A percentile compares a stretch with the other conserved stretches of the same genome.
Conservation (phyloP, 2,797 vertebrate genomes). For the Coregonus sp. region DNA sequence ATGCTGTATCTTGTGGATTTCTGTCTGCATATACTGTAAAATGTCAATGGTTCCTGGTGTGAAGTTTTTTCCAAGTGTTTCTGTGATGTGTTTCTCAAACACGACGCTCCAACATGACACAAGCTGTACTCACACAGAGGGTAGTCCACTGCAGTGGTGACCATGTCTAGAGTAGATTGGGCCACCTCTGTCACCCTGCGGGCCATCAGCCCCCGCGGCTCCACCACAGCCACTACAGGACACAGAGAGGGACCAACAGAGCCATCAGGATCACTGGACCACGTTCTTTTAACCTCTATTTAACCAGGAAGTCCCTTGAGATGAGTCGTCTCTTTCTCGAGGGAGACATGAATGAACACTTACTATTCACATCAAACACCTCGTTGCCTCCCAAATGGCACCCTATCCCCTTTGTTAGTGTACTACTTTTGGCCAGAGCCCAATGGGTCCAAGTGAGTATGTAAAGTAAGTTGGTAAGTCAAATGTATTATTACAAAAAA, state of each 20-base stretch:
- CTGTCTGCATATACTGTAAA: neutral
- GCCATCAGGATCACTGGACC: neutral
- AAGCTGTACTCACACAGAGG: slow-evolving; percentile 77
- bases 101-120: neutral
- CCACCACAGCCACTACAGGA: slow-evolving; percentile 65
- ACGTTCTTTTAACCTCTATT: no score
- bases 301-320: no score
- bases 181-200: slow-evolving; percentile 82
- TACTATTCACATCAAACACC: no score
- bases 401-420: no score
- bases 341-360: no score
- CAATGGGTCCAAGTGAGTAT: no score
- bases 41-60: neutral
- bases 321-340: no score
- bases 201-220: slow-evolving; percentile 76
- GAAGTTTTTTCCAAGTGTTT: neutral
- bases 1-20: neutral
- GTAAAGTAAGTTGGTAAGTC: no score
- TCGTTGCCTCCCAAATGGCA: no score
- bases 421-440: no score
- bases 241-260: neutral
- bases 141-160: slow-evolving; percentile 81
- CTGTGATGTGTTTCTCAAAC: neutral
- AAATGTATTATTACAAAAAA: no score
- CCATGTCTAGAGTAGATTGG: slow-evolving; percentile 80